Evolutionary conservation across 2,888 invertebrate species (phyloP).

Genomic region (Malacosoma neustria): DNA sequence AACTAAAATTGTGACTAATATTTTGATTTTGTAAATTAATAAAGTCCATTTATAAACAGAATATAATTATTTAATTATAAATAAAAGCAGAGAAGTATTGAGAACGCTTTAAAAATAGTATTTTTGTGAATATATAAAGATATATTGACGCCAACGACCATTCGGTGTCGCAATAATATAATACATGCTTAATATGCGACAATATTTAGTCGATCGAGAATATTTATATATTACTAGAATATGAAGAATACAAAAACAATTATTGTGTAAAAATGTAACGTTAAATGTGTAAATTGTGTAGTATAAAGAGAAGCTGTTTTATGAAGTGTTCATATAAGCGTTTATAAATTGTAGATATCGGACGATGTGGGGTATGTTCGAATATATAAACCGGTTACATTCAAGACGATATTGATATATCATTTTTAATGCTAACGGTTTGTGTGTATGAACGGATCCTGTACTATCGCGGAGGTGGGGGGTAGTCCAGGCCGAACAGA

Average conservation of each 20-base stretch:
- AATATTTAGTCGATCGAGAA: constrained; percentile 70
- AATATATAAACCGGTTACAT: too few relatives aligned
- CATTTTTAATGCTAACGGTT: too few relatives aligned
- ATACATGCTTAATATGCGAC: constrained; percentile 68
- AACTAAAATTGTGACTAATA: constrained; percentile 44
- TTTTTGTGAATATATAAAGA: constrained; percentile 40
- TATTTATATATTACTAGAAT: constrained; percentile 66
- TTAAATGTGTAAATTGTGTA: constrained; percentile 71
- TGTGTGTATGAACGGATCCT: too few relatives aligned
- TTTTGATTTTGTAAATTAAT: constrained; percentile 7
- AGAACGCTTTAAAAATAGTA: constrained; percentile 31
- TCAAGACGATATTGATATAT: too few relatives aligned
- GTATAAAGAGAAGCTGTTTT: constrained; percentile 66
- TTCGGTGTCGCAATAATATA: constrained; percentile 39
- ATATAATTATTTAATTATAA: constrained; percentile 6
- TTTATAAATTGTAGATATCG: background rate
- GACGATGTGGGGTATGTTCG: too few relatives aligned
- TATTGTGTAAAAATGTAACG: constrained; percentile 74
- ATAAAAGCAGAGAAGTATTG: constrained; percentile 21
- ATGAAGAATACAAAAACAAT: constrained; percentile 66
- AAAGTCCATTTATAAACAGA: background rate
- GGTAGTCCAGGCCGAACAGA: too few relatives aligned
- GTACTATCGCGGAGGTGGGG: too few relatives aligned
- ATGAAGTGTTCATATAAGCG: constrained; percentile 71
- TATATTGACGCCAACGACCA: constrained; percentile 46